phyloP scores from a whole-genome alignment of 2,888 invertebrate genomes.

The Eupithecia pulchellata region DNA sequence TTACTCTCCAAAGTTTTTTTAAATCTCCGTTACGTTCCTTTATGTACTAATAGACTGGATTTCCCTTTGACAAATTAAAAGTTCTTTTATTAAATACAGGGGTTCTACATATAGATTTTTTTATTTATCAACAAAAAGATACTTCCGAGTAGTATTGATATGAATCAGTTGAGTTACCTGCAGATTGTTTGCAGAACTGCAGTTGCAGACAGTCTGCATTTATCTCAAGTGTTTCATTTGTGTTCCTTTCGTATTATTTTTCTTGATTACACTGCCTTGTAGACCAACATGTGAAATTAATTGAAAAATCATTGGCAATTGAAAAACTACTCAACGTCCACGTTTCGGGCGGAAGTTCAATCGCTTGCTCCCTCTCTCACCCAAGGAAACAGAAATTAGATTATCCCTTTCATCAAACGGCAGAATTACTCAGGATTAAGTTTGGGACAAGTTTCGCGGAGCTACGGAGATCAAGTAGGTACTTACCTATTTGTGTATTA shows the following conservation, averaged over 20 bases:
- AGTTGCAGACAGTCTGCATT: too few relatives aligned
- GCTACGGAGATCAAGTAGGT: slow-evolving; percentile 30
- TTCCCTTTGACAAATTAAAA: too few relatives aligned
- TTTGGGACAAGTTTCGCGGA: slow-evolving; percentile 47
- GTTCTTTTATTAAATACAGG: not conserved
- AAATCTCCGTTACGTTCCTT: not conserved
- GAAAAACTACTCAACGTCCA: slow-evolving; percentile 31
- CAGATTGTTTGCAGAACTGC: too few relatives aligned
- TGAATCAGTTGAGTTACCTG: too few relatives aligned
- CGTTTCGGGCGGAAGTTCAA: slow-evolving; percentile 43
- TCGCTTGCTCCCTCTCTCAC: slow-evolving; percentile 37
- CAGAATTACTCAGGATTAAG: slow-evolving; percentile 48
- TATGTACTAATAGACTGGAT: not conserved
- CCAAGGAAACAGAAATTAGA: slow-evolving; percentile 48
- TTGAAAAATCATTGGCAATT: slow-evolving; percentile 42
- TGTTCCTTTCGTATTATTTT: too few relatives aligned
- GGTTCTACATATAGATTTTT: not conserved
- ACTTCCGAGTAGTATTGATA: too few relatives aligned
- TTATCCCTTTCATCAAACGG: slow-evolving; percentile 50
- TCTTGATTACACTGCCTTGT: not conserved
- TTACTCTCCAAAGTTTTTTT: too few relatives aligned
- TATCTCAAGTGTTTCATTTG: too few relatives aligned
- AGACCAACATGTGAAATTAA: slow-evolving; percentile 25
- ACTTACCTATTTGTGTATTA: slow-evolving; percentile 13
- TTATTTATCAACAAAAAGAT: not conserved